A percentile compares a stretch with the other conserved stretches of the same genome.
These are phyloP conservation scores for Drepana arcuata DNA, from an alignment of 1,140 invertebrate genomes.

Conservation along the genomic window DNA sequence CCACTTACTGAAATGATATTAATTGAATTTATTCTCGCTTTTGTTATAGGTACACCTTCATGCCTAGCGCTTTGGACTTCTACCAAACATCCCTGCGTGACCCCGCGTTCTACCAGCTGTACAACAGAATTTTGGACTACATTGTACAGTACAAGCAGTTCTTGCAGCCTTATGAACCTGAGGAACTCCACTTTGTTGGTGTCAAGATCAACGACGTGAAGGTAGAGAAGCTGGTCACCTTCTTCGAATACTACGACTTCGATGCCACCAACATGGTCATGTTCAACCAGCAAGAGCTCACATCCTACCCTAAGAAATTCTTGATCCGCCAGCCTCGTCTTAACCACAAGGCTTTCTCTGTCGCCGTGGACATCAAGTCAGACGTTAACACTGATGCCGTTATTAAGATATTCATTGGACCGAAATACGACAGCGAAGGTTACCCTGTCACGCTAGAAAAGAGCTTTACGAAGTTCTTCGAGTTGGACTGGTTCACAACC, in stretches of 20 bases:
- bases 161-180: conserved; percentile 73
- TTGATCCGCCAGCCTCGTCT: conserved; percentile 74
- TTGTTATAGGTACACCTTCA: conserved; percentile 44
- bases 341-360: conserved; percentile 77
- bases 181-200: conserved; percentile 71
- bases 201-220: conserved; percentile 72
- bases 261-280: conserved; percentile 64
- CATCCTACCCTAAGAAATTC: conserved; percentile 30
- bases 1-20: neutral
- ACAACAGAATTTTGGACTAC: conserved; percentile 74
- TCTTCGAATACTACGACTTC: conserved; percentile 72
- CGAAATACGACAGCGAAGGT: conserved; percentile 66
- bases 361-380: conserved; percentile 38
- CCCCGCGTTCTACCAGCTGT: conserved; percentile 77
- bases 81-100: conserved; percentile 76
- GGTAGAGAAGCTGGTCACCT: conserved; percentile 70
- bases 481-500: conserved; percentile 79
- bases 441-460: conserved; percentile 72
- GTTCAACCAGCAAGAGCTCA: conserved; percentile 29
- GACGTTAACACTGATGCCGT: conserved; percentile 6
- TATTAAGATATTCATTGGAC: conserved; percentile 17
- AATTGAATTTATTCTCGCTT: neutral
- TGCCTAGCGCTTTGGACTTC: conserved; percentile 70
- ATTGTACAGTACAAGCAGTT: conserved; percentile 74
- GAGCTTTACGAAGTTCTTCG: conserved; percentile 75